Conservation (phyloP, 2,888 invertebrate genomes). For the Cheilosia pagana region DNA sequence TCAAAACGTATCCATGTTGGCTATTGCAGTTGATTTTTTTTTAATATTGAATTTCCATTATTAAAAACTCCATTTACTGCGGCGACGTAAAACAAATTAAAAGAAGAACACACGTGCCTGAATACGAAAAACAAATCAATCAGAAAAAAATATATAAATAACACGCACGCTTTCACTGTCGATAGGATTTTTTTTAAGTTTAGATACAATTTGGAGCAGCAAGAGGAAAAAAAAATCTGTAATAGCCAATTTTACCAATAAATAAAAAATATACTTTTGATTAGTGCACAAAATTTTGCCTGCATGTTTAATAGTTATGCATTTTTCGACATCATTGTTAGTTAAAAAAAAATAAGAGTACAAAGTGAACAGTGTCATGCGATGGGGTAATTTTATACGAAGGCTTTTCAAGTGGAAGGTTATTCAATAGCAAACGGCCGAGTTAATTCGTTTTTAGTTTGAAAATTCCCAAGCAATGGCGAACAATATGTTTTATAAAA, state of each 20-base stretch:
- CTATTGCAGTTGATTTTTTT: slow-evolving; percentile 27
- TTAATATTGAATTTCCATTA: background rate
- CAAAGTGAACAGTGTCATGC: slow-evolving; percentile 37
- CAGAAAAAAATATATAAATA: background rate
- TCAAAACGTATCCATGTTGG: slow-evolving; percentile 26
- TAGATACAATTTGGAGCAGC: background rate
- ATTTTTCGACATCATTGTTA: slow-evolving; percentile 21
- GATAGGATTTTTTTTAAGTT: slow-evolving; percentile 9
- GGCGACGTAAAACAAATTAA: background rate
- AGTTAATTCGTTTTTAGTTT: too few relatives aligned
- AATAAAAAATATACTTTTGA: slow-evolving; percentile 4
- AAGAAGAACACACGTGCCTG: slow-evolving; percentile 8
- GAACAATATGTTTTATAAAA: too few relatives aligned
- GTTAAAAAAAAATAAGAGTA: slow-evolving; percentile 1
- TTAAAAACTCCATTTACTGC: background rate
- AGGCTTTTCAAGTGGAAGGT: background rate
- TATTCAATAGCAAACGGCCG: too few relatives aligned
- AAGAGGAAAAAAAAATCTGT: slow-evolving; percentile 8
- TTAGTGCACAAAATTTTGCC: slow-evolving; percentile 39
- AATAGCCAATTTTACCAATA: slow-evolving; percentile 36
- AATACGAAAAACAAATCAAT: slow-evolving; percentile 11
- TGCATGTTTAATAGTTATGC: slow-evolving; percentile 29
- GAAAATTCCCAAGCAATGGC: too few relatives aligned
- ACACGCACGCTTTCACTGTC: background rate
- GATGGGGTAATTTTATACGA: background rate